Conservation (phyloP, 2,113 vertebrate genomes). For the Caranx ignobilis region DNA sequence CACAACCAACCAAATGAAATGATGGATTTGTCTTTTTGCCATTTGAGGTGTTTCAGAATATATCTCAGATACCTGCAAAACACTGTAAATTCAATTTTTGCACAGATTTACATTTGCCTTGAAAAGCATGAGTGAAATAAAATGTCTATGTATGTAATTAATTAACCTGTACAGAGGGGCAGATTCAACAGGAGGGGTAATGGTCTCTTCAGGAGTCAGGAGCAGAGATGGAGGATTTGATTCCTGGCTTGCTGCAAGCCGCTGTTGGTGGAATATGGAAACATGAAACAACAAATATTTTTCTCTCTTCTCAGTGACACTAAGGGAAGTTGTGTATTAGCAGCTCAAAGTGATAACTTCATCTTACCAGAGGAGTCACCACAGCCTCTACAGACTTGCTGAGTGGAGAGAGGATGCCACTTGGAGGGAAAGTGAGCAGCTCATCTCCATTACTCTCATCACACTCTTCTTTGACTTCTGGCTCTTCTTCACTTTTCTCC, state of each 20-base stretch:
- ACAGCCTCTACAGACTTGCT: constrained; percentile 84
- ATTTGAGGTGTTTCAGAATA: too few relatives aligned
- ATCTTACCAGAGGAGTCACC: constrained; percentile 83
- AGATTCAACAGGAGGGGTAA: constrained; percentile 43
- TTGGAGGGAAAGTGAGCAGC: constrained; percentile 77
- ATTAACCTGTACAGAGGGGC: constrained; percentile 83
- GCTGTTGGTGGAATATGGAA: constrained; percentile 51
- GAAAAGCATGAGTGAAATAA: too few relatives aligned
- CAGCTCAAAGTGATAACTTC: neutral
- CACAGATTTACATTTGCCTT: too few relatives aligned
- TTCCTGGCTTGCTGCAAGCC: constrained; percentile 55
- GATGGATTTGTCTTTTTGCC: too few relatives aligned
- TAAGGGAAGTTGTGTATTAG: neutral
- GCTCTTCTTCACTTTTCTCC: constrained; percentile 32
- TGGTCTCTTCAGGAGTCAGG: constrained; percentile 49
- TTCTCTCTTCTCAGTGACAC: neutral
- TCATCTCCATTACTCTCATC: constrained; percentile 70
- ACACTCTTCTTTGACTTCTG: constrained; percentile 14
- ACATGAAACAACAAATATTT: neutral
- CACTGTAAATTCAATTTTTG: too few relatives aligned
- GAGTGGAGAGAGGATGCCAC: constrained; percentile 84
- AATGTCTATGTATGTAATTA: too few relatives aligned
- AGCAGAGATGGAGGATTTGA: constrained; percentile 52
- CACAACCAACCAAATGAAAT: too few relatives aligned
- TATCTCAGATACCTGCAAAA: too few relatives aligned